These are phyloP conservation scores for Cephalotes varians DNA, from an alignment of 2,888 invertebrate genomes.

Conservation along the genomic window DNA sequence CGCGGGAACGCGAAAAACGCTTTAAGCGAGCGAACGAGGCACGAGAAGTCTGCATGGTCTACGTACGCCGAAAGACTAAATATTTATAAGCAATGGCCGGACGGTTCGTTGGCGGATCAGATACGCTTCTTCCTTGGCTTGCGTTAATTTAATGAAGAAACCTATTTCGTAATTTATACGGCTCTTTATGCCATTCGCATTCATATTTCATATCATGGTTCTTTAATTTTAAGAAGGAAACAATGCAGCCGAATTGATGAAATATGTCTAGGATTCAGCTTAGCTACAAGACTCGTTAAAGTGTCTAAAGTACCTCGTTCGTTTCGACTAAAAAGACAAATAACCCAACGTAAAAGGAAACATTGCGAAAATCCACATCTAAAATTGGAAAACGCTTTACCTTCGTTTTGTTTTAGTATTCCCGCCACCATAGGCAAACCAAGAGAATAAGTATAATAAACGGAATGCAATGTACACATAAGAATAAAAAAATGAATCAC, in stretches of 20 bases:
- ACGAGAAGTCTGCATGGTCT: constrained; percentile 41
- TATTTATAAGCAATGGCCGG: constrained; percentile 53
- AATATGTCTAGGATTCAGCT: not conserved
- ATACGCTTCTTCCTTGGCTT: constrained; percentile 51
- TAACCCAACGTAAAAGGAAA: constrained; percentile 18
- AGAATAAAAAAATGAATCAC: not conserved
- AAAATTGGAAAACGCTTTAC: constrained; percentile 20
- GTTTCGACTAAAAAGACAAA: constrained; percentile 49
- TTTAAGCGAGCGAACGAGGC: constrained; percentile 25
- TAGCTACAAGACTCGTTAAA: constrained; percentile 26
- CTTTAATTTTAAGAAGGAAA: not conserved
- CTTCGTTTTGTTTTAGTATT: constrained; percentile 42
- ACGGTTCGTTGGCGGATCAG: constrained; percentile 49
- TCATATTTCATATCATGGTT: constrained; percentile 14
- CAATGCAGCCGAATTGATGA: constrained; percentile 1
- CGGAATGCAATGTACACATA: not conserved
- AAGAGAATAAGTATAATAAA: constrained; percentile 47
- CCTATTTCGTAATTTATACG: constrained; percentile 23
- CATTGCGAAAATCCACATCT: constrained; percentile 9
- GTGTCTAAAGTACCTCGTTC: constrained; percentile 44
- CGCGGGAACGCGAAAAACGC: constrained; percentile 43
- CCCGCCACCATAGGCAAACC: constrained; percentile 71
- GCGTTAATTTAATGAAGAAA: constrained; percentile 49
- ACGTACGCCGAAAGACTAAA: constrained; percentile 54
- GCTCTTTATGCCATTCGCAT: constrained; percentile 9